Conservation (phyloP, 2,797 vertebrate species). For the Orestias chungarensis region DNA sequence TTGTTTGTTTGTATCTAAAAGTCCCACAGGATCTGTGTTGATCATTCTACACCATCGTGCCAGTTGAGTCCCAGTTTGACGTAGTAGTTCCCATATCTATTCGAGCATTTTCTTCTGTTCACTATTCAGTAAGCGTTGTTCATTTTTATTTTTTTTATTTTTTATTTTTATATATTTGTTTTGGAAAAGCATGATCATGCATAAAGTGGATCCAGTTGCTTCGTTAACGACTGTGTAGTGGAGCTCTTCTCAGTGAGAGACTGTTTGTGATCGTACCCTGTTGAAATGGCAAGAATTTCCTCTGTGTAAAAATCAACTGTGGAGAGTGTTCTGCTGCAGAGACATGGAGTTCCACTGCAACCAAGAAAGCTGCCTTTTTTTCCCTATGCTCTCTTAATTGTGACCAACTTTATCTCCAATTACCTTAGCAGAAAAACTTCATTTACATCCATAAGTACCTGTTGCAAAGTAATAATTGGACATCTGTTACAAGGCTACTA, state of each 20-base stretch:
- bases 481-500: conserved; percentile 2
- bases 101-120: too few species aligned
- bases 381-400: not conserved
- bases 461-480: not conserved
- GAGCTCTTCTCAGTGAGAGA: conserved; percentile 18
- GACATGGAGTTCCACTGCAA: conserved; percentile 33
- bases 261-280: conserved; percentile 43
- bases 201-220: too few species aligned
- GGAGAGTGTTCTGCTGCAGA: conserved; percentile 34
- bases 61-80: too few species aligned
- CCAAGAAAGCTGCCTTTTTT: conserved; percentile 2
- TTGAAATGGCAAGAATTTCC: conserved; percentile 66
- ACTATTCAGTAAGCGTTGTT: too few species aligned
- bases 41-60: too few species aligned
- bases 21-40: too few species aligned
- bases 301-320: conserved; percentile 48
- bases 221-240: not conserved
- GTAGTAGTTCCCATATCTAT: too few species aligned
- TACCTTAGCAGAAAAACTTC: conserved; percentile 5
- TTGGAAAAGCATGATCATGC: too few species aligned
- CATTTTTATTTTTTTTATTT: too few species aligned
- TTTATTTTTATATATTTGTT: too few species aligned
- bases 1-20: too few species aligned
- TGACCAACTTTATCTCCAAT: conserved; percentile 11
- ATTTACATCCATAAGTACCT: conserved; percentile 3